phyloP scores from a whole-genome alignment of 2,888 invertebrate genomes.

The Brachyopa scutellaris region DNA sequence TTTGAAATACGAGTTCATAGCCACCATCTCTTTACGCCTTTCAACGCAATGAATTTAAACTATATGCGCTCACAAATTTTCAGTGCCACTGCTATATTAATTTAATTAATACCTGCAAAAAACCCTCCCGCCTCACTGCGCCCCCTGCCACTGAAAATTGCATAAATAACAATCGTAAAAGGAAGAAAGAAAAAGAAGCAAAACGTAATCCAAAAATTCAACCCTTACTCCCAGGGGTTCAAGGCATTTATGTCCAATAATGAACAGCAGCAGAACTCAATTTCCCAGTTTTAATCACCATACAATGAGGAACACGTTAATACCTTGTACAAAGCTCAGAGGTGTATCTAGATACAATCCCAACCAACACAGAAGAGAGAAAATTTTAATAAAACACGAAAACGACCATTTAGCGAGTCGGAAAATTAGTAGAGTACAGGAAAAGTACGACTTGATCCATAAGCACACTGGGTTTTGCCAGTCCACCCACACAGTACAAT shows the following conservation, averaged over 20 bases:
- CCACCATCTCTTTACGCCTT: too few species aligned
- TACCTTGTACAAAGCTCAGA: constrained; percentile 7
- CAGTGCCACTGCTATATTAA: too few species aligned
- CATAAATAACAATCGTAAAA: constrained; percentile 8
- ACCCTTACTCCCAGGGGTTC: constrained; percentile 35
- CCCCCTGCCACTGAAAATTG: background rate
- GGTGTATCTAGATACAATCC: background rate
- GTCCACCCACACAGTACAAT: background rate
- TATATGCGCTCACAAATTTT: too few species aligned
- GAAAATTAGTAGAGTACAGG: constrained; percentile 63
- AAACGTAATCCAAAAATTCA: constrained; percentile 3
- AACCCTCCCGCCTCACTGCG: background rate
- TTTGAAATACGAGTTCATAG: too few species aligned
- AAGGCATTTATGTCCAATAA: constrained; percentile 69
- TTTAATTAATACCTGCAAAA: constrained; percentile 44
- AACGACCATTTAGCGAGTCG: constrained; percentile 71
- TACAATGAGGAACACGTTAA: constrained; percentile 67
- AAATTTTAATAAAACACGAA: constrained; percentile 71
- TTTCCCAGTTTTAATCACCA: constrained; percentile 68
- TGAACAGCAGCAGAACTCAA: constrained; percentile 64
- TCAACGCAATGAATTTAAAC: too few species aligned
- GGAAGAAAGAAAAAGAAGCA: constrained; percentile 5
- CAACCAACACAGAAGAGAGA: background rate
- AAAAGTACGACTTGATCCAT: constrained; percentile 66
- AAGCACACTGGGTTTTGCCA: constrained; percentile 45